These are phyloP conservation scores for Henicopernis longicauda DNA, from an alignment of 2,113 vertebrate species.

Conservation along the genomic window DNA sequence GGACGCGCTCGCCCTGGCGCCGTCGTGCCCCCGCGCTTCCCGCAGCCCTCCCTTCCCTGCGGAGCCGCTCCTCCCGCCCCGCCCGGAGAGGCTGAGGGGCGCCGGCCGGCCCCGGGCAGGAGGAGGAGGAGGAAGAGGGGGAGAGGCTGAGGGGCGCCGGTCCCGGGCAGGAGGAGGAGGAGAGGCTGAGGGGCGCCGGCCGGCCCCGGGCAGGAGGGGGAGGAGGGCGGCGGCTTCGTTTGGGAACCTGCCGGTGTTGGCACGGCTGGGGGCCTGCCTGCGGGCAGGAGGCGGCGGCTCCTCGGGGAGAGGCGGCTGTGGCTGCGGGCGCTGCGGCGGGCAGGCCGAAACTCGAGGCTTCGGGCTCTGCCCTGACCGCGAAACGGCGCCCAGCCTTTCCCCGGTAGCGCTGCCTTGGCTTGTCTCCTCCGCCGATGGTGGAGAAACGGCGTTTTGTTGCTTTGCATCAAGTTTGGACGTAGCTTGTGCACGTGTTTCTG, in stretches of 20 bases:
- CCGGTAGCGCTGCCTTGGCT: fast-evolving
- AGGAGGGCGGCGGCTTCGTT: neutral
- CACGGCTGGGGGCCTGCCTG: neutral
- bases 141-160: neutral
- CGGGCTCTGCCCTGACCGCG: neutral
- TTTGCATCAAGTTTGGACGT: fast-evolving
- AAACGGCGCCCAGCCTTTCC: neutral
- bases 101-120: too few relatives aligned
- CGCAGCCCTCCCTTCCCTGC: neutral
- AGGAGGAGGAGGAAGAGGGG: too few relatives aligned
- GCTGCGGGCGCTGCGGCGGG: neutral
- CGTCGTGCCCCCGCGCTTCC: too few relatives aligned
- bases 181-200: neutral
- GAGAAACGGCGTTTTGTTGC: fast-evolving
- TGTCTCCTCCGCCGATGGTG: neutral
- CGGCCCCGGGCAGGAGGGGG: neutral
- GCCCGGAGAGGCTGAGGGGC: neutral
- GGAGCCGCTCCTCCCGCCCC: neutral
- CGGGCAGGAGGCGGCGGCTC: neutral
- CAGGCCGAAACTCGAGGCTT: neutral
- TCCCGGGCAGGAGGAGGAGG: neutral
- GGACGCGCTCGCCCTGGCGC: neutral
- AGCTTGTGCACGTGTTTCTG: neutral
- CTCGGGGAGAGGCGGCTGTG: neutral
- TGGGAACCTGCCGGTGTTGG: neutral